Conservation (phyloP, 2,113 vertebrate species). For the Ictalurus punctatus region DNA sequence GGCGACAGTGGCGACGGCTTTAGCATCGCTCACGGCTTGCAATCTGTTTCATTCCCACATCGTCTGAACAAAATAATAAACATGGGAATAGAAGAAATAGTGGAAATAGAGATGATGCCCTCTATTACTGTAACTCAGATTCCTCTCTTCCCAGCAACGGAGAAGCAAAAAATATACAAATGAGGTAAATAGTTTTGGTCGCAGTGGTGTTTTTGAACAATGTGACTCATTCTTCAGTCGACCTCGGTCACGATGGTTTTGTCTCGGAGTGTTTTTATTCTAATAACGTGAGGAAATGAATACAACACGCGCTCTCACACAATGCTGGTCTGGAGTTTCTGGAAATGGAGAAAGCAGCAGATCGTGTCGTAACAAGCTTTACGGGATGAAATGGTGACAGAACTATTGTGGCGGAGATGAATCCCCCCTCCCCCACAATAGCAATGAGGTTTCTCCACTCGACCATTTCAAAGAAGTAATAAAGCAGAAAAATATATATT, state of each 20-base stretch:
- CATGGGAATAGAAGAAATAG: background rate
- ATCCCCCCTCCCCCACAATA: background rate
- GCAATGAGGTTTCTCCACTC: background rate
- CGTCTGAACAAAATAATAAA: slow-evolving; percentile 10
- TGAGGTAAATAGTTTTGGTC: background rate
- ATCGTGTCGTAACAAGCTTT: slow-evolving; percentile 24
- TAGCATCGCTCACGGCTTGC: background rate
- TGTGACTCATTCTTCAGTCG: background rate
- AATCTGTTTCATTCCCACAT: background rate
- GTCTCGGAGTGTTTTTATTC: background rate
- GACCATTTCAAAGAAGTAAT: background rate
- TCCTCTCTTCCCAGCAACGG: background rate
- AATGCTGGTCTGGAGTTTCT: background rate
- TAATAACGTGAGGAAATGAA: background rate
- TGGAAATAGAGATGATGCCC: slow-evolving; percentile 21
- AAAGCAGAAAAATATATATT: background rate
- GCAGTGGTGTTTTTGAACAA: background rate
- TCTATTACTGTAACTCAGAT: background rate
- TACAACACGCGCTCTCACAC: background rate
- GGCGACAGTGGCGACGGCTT: background rate
- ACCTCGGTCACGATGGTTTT: background rate
- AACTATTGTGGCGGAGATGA: slow-evolving; percentile 4
- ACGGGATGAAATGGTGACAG: background rate
- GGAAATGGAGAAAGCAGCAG: background rate
- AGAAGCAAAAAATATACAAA: background rate